Base-by-base conservation (phyloP, 1,140 invertebrate species). In the Bradynema listronoti region DNA sequence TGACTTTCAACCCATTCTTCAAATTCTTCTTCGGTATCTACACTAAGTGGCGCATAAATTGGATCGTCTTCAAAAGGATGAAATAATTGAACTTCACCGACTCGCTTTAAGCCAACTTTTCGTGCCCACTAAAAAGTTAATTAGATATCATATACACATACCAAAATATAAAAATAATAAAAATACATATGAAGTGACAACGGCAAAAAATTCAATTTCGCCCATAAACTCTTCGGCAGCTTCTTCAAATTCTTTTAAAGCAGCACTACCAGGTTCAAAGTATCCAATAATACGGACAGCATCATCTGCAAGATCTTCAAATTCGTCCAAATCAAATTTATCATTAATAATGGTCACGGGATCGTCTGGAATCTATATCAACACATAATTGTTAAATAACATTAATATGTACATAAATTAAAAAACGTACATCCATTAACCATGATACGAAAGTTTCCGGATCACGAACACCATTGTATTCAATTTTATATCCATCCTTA, bases 1-100 rank as follows among this genome's bases (percentile, higher is more conserved):
- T 78, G 65, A 49, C 77, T 73, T 56, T 77, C 74, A 41, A 77
- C 74, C 74, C 74, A 77, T 27, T 77, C 73, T 51, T 77, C 74
- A 51, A 77, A 77, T 53, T 77, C 74, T 42, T 77, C 76, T 63
- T 77, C 73, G 24, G 76, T 77, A 34, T 78, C 74, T 33, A 76
- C 76, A 45, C 51, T 68, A 27, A 59, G 58, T 41, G 74, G 74
- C 16, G 74, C 74, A 46, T 75, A 78, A 45, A 77, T 69, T 29
- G 74, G 74, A 51, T 77, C 74, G 25, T 78, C 74, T 60, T 77
- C 74, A 47, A 77, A 77, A 6, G 74, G 74, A 42, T 78, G 61
- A 33, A 63, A 66, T 34, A 77, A 71, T 53, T 78, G 75, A 36
- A 76, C 75, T 50, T 75, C 72, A 34, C 71, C 71, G n/a, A 75